A percentile compares a stretch with the other conserved stretches of the same genome.
phyloP scores from a whole-genome alignment of 1,140 invertebrate genomes.

The Centruroides vittatus region DNA sequence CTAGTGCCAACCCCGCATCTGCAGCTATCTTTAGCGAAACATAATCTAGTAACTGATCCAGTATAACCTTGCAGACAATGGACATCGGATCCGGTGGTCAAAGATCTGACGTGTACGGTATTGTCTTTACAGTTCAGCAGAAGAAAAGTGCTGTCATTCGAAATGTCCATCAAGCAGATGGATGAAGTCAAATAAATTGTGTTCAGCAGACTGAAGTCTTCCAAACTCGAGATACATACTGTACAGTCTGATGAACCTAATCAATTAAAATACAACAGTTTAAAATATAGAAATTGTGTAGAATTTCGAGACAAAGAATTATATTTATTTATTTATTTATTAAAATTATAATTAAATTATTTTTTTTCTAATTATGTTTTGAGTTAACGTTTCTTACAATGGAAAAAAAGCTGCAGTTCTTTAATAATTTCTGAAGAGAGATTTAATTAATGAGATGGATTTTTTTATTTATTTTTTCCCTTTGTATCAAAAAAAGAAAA shows the following conservation, averaged over 20 bases:
- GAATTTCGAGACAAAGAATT: neutral
- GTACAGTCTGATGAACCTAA: slow-evolving; percentile 51
- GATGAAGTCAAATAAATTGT: slow-evolving; percentile 47
- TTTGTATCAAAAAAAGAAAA: too few species aligned
- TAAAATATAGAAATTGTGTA: neutral
- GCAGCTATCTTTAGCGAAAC: slow-evolving; percentile 58
- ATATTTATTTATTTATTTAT: too few species aligned
- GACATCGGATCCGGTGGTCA: slow-evolving; percentile 68
- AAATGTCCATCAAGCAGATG: slow-evolving; percentile 57
- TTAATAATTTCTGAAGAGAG: too few species aligned
- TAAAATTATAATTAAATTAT: too few species aligned
- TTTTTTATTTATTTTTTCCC: too few species aligned
- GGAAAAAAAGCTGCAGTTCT: too few species aligned
- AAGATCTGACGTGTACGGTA: slow-evolving; percentile 56
- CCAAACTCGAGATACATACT: slow-evolving; percentile 65
- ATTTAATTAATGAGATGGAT: too few species aligned
- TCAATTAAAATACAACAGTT: neutral
- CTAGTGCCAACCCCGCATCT: slow-evolving; percentile 54
- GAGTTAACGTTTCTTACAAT: too few species aligned
- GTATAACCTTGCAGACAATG: slow-evolving; percentile 43
- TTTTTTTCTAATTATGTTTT: too few species aligned
- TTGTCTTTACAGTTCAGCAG: slow-evolving; percentile 61
- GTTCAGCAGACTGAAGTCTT: slow-evolving; percentile 58
- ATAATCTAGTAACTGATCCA: slow-evolving; percentile 45
- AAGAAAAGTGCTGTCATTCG: slow-evolving; percentile 65